Percentiles rank a stretch among this genome's conserved stretches.
These are phyloP conservation scores for Lichenostomus cassidix DNA, from an alignment of 2,113 vertebrate species.

Conservation along the genomic window DNA sequence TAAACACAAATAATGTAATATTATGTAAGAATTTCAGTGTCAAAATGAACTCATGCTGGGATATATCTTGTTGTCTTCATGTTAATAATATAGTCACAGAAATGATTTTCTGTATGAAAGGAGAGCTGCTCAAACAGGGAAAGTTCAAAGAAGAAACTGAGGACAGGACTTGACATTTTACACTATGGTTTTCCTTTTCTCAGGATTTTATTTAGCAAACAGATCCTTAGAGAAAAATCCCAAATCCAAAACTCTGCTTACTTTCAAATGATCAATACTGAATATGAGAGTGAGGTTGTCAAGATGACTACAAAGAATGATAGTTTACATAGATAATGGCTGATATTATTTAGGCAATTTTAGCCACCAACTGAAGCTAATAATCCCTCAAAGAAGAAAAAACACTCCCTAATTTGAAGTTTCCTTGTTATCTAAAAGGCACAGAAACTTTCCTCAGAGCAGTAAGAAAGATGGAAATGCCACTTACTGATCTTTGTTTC, in stretches of 20 bases:
- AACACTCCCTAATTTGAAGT: background rate
- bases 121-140: background rate
- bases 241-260: background rate
- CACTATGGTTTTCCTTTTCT: background rate
- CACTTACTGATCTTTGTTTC: background rate
- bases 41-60: background rate
- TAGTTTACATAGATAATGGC: background rate
- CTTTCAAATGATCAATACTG: background rate
- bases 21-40: background rate
- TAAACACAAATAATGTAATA: background rate
- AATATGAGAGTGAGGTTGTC: background rate
- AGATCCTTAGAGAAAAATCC: background rate
- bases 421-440: background rate
- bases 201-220: background rate
- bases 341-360: background rate
- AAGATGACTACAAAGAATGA: background rate
- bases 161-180: background rate
- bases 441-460: background rate
- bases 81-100: background rate
- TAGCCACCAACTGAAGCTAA: background rate
- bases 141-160: background rate
- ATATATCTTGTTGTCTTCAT: background rate
- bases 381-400: background rate
- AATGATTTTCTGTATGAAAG: background rate
- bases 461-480: background rate